Base-by-base conservation (phyloP, 1,140 invertebrate genomes). In the Bathynomus jamesi region DNA sequence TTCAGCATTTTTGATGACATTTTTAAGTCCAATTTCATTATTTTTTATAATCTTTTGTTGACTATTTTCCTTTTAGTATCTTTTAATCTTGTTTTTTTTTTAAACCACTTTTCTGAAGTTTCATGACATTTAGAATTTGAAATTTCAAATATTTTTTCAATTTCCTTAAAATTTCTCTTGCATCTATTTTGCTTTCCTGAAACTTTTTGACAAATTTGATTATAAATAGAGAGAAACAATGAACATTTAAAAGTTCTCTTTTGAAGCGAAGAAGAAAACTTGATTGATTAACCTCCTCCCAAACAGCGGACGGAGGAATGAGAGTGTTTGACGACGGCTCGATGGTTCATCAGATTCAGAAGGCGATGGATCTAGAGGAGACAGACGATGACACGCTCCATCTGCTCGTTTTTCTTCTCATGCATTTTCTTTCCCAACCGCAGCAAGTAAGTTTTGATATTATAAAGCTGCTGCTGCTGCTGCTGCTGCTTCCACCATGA, bases 321-420 rank as follows among this genome's bases (percentile, higher is more conserved):
- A 40, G 72, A 29, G 40, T 62, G 53, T 13, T 46, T 28, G 72
- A 74, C 10, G 72, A 74, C 24, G 68, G 72, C 24, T 73, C 75
- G 2, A 63, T 76, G 65, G 72, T 76, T 21, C 75, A 76, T 40
- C 72, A 73, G 63, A 69, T 76, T 17, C 75, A 76, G 69, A 65
- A 70, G 81, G 90, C 95, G 4, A 89, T 97, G 66, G 96, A 99
- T 79, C 83, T 95, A 67, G 95, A 98, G 81, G 95, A 98, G 81
- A 87, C 92, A 24, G 96, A 99, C 80, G 89, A 91, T 79, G 95
- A 98, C 83, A 97, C 96, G 0, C 93, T 96, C 73, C 96, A 98
- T 82, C 84, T 98, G 24, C 83, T 98, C n/a, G 90, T 98, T 2
- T 95, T 96, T 80, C 86, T 99, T 7, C 86, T 99, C 2, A 96